These are phyloP conservation scores for Caenorhabditis inopinata DNA, from an alignment of 1,140 invertebrate genomes.

Conservation along the genomic window DNA sequence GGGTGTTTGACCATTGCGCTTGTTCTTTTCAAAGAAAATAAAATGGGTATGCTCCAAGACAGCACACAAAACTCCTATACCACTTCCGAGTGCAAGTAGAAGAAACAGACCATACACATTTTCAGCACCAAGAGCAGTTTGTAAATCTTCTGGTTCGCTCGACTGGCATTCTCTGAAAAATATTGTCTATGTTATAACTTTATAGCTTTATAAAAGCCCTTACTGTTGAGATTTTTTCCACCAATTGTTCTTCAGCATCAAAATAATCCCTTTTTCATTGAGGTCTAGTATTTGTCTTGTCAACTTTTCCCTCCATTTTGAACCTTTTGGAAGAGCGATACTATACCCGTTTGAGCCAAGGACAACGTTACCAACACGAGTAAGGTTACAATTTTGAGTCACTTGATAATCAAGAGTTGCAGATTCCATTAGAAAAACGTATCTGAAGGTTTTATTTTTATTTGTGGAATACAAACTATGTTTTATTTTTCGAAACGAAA, in stretches of 20 bases:
- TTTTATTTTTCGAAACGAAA: no score
- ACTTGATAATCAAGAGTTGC: constrained; percentile 83
- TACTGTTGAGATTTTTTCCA: constrained; percentile 53
- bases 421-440: constrained; percentile 90
- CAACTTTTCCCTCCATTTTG: constrained; percentile 52
- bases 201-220: background rate
- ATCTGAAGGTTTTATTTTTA: constrained; percentile 71
- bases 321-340: constrained; percentile 80
- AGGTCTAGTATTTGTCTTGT: constrained; percentile 54
- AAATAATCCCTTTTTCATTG: constrained; percentile 55
- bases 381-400: constrained; percentile 84
- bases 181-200: no score
- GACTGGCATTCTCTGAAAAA: constrained; percentile 16
- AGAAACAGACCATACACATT: constrained; percentile 31
- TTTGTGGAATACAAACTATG: constrained; percentile 90
- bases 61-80: constrained; percentile 13
- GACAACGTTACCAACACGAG: constrained; percentile 84
- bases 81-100: constrained; percentile 25
- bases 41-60: constrained; percentile 1
- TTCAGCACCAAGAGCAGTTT: constrained; percentile 31
- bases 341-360: constrained; percentile 89
- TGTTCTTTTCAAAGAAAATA: constrained; percentile 16
- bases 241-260: constrained; percentile 56
- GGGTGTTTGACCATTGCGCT: background rate
- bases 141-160: background rate